Evolutionary conservation across 2,888 invertebrate genomes (phyloP).

Genomic region (Ophion ventricosus): DNA sequence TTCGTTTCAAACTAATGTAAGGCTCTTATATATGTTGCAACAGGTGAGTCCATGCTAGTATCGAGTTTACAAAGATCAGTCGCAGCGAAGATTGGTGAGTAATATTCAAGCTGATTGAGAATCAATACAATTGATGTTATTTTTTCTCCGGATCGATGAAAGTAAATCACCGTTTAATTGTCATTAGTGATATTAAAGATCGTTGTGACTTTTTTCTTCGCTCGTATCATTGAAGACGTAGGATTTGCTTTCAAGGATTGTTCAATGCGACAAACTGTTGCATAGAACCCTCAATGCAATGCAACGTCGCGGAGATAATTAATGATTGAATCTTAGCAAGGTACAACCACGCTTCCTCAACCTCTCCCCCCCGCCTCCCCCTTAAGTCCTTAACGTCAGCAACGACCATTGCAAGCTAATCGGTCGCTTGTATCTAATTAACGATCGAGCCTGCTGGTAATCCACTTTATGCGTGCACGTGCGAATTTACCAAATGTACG

Average conservation of each 20-base stretch:
- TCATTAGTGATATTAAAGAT: not conserved
- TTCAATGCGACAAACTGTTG: not conserved
- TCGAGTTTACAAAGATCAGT: not conserved
- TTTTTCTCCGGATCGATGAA: not conserved
- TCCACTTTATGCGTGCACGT: slow-evolving; percentile 70
- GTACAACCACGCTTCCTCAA: slow-evolving; percentile 36
- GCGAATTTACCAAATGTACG: slow-evolving; percentile 68
- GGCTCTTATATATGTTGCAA: not conserved
- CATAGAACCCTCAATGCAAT: slow-evolving; percentile 72
- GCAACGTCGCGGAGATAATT: slow-evolving; percentile 77
- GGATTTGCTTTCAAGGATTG: not conserved
- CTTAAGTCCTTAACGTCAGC: too few relatives aligned
- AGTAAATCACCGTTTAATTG: not conserved
- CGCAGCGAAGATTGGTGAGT: slow-evolving; percentile 8
- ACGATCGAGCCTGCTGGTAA: slow-evolving; percentile 75
- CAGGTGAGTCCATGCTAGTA: slow-evolving; percentile 22
- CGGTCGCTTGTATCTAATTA: slow-evolving; percentile 76
- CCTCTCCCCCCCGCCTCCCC: too few relatives aligned
- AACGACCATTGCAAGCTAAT: slow-evolving; percentile 70
- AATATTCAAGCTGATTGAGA: not conserved
- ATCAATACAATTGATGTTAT: not conserved
- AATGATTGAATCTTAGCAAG: slow-evolving; percentile 73
- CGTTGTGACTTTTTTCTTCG: not conserved
- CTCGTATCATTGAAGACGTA: not conserved
- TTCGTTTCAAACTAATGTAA: not conserved